A percentile compares a stretch with the other conserved stretches of the same genome.
Evolutionary conservation across 2,113 vertebrate genomes (phyloP).

Genomic region (Sceloporus undulatus): DNA sequence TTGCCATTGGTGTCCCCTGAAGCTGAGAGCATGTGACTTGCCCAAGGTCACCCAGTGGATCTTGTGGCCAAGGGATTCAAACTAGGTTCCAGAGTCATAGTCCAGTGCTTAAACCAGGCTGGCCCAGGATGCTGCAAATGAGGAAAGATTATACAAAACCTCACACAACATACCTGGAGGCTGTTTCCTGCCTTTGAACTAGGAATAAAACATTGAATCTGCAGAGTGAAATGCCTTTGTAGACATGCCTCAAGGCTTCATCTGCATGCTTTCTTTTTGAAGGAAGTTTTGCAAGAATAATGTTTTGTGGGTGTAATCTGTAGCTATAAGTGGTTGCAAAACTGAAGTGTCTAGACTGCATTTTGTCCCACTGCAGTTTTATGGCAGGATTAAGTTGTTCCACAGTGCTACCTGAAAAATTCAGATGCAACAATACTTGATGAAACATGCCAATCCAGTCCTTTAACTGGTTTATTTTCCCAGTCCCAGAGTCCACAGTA

Average conservation of each 20-base stretch:
- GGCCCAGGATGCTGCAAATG: not conserved
- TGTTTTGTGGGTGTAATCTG: not conserved
- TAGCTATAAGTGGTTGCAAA: not conserved
- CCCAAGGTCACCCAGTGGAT: too few relatives aligned
- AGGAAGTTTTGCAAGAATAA: not conserved
- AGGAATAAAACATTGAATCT: not conserved
- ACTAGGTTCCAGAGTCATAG: too few relatives aligned
- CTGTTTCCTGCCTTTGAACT: not conserved
- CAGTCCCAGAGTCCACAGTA: not conserved
- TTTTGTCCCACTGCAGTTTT: not conserved
- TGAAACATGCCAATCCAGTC: constrained; percentile 5
- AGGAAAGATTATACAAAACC: not conserved
- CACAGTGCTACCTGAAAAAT: not conserved
- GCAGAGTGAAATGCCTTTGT: not conserved
- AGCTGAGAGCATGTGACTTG: too few relatives aligned
- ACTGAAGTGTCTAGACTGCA: not conserved
- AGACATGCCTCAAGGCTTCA: not conserved
- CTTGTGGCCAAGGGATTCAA: too few relatives aligned
- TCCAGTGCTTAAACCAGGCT: too few relatives aligned
- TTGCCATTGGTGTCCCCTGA: too few relatives aligned
- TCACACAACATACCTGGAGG: not conserved
- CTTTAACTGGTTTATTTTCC: not conserved
- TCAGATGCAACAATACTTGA: not conserved
- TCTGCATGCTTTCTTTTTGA: not conserved
- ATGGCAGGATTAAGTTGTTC: not conserved